These are phyloP conservation scores for Falco naumanni DNA, from an alignment of 2,797 vertebrate species.

Conservation along the genomic window DNA sequence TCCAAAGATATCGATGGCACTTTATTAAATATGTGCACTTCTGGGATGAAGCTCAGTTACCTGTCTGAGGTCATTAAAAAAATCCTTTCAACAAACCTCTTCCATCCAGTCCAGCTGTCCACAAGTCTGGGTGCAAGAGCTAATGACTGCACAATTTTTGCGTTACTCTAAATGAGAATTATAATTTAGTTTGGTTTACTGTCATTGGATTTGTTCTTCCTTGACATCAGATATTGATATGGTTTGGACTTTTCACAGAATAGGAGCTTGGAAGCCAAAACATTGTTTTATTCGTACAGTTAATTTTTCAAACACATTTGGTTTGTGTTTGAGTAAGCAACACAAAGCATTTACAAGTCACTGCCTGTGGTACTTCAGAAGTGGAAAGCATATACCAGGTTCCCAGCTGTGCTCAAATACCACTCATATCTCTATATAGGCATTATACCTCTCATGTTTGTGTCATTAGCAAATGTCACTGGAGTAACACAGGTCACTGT, in stretches of 20 bases:
- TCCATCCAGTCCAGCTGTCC: background rate
- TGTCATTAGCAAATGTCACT: background rate
- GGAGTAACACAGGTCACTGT: background rate
- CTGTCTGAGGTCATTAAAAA: background rate
- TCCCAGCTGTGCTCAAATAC: background rate
- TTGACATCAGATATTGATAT: background rate
- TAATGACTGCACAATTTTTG: background rate
- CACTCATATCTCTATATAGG: background rate
- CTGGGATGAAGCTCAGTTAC: background rate
- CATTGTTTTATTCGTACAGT: background rate
- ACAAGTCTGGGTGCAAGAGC: background rate
- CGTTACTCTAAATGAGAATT: background rate
- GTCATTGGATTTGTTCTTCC: background rate
- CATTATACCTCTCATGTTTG: background rate
- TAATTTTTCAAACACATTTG: background rate
- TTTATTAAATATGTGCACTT: background rate
- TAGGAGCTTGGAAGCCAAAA: background rate
- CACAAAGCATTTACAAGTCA: background rate
- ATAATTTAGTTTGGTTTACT: background rate
- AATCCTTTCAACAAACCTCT: background rate
- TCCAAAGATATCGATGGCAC: background rate
- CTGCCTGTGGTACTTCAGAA: background rate
- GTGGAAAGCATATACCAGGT: background rate
- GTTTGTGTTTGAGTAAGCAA: background rate
- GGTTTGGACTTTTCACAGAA: background rate